These are phyloP conservation scores for Lasioglossum morio DNA, from an alignment of 2,888 invertebrate species.

Conservation along the genomic window DNA sequence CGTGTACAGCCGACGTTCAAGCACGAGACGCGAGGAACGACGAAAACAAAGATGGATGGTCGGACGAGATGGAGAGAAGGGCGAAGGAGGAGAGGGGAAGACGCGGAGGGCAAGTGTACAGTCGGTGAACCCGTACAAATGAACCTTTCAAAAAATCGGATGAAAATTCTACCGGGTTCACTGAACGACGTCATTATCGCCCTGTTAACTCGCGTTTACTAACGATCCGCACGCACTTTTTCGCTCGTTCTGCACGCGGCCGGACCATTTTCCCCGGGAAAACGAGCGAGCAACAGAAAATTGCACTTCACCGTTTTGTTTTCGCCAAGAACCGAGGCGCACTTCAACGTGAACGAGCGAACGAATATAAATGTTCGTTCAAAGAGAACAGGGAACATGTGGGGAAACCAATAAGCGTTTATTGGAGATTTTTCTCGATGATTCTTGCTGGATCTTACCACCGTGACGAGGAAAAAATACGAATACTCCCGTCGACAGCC, in stretches of 20 bases:
- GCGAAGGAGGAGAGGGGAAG: not conserved
- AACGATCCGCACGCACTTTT: slow-evolving; percentile 67
- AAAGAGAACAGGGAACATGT: not conserved
- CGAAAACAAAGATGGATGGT: slow-evolving; percentile 2
- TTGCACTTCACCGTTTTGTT: slow-evolving; percentile 39
- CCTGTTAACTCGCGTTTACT: slow-evolving; percentile 57
- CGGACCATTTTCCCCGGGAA: slow-evolving; percentile 28
- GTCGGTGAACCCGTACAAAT: slow-evolving; percentile 47
- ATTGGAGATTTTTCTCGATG: not conserved
- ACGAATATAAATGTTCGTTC: slow-evolving; percentile 34
- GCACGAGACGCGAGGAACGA: slow-evolving; percentile 34
- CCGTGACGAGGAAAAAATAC: not conserved
- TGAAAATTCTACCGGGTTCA: slow-evolving; percentile 53
- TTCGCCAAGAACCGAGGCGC: slow-evolving; percentile 6
- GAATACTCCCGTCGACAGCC: not conserved
- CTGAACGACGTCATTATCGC: slow-evolving; percentile 72
- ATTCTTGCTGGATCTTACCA: slow-evolving; percentile 9
- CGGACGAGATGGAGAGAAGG: not conserved
- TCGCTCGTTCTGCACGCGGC: slow-evolving; percentile 32
- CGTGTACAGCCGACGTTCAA: slow-evolving; percentile 42
- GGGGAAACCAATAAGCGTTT: slow-evolving; percentile 11
- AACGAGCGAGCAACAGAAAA: slow-evolving; percentile 43
- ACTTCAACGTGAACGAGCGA: slow-evolving; percentile 21
- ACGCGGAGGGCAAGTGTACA: slow-evolving; percentile 12
- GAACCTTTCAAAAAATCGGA: slow-evolving; percentile 68